Evolutionary conservation across 2,888 invertebrate species (phyloP).

Genomic region (Clepsis dumicolana): DNA sequence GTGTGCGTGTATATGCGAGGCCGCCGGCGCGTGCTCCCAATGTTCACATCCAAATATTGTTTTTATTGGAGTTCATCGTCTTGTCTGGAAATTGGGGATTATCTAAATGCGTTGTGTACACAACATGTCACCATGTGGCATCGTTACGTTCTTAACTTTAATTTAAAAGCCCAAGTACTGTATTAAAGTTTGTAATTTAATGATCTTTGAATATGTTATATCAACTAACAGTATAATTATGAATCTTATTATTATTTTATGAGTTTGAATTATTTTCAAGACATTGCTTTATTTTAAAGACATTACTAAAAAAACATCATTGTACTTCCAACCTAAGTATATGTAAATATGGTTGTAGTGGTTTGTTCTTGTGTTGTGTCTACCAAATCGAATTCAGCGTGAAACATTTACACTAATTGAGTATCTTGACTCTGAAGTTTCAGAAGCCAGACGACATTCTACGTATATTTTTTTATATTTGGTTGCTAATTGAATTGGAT

Average conservation of each 20-base stretch:
- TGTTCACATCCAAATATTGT: constrained; percentile 41
- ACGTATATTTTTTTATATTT: not conserved
- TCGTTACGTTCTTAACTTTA: constrained; percentile 27
- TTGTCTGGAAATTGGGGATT: constrained; percentile 43
- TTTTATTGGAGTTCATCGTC: constrained; percentile 43
- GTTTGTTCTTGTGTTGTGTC: no score
- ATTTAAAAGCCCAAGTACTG: constrained; percentile 5
- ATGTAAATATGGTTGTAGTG: no score
- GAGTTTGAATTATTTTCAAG: no score
- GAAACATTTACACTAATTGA: no score
- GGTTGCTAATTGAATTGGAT: not conserved
- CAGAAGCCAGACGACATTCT: not conserved
- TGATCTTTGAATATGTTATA: not conserved
- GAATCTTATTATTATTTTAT: not conserved
- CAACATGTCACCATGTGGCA: constrained; percentile 41
- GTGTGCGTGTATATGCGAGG: not conserved
- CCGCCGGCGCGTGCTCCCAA: constrained; percentile 33
- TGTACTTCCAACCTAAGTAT: no score
- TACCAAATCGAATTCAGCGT: no score
- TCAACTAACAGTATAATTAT: not conserved
- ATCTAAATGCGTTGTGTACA: constrained; percentile 42
- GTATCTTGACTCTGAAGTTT: no score
- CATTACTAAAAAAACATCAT: no score
- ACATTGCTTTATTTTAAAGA: no score
- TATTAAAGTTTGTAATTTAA: not conserved